Evolutionary conservation across 1,140 invertebrate genomes (phyloP).

Genomic region (Epicauta chinensis): DNA sequence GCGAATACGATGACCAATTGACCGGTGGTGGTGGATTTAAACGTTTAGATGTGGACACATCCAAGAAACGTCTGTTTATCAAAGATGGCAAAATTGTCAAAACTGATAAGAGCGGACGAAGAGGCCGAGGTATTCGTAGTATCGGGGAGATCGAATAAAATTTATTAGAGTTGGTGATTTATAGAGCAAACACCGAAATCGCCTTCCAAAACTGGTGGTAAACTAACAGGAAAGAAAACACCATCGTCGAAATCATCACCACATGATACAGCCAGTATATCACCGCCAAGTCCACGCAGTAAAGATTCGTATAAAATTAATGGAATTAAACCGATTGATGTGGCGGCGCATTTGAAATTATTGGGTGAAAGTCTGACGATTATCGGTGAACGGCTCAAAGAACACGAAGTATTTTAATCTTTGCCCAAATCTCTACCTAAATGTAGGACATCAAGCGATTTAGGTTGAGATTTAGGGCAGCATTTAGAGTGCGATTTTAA

Average conservation of each 20-base stretch:
- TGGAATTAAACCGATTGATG: constrained; percentile 80
- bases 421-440: background rate
- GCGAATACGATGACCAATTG: constrained; percentile 45
- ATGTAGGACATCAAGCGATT: no score
- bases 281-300: constrained; percentile 44
- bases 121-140: background rate
- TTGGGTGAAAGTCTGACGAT: constrained; percentile 89
- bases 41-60: constrained; percentile 50
- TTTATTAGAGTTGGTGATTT: background rate
- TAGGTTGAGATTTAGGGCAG: no score
- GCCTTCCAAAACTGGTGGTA: constrained; percentile 42
- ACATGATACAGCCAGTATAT: constrained; percentile 44
- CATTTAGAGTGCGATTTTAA: constrained; percentile 1
- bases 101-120: constrained; percentile 29
- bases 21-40: constrained; percentile 47
- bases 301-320: constrained; percentile 57
- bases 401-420: constrained; percentile 66
- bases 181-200: background rate
- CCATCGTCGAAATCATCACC: constrained; percentile 27
- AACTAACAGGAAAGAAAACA: constrained; percentile 42
- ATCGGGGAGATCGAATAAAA: no score
- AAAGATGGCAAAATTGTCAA: constrained; percentile 67
- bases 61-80: constrained; percentile 67
- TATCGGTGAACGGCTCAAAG: constrained; percentile 86
- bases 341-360: constrained; percentile 87